Conservation (phyloP, 2,888 invertebrate species). For the Pandemis corylana region DNA sequence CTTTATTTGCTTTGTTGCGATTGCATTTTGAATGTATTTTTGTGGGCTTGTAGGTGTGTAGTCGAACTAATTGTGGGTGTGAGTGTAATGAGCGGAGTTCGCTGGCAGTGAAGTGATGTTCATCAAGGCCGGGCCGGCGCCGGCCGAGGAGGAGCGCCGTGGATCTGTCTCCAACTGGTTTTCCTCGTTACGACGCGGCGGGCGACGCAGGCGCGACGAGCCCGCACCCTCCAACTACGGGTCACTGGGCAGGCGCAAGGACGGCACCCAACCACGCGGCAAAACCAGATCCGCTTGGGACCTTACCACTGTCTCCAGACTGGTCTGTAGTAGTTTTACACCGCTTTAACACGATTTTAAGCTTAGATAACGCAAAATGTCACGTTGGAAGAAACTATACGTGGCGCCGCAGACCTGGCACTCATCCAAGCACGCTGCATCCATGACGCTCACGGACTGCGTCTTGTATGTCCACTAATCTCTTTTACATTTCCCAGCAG, state of each 20-base stretch:
- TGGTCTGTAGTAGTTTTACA: slow-evolving; percentile 78
- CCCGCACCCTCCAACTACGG: slow-evolving; percentile 76
- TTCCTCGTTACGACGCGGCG: slow-evolving; percentile 89
- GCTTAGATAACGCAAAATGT: slow-evolving; percentile 37
- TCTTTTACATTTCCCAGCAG: slow-evolving; percentile 14
- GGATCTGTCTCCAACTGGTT: slow-evolving; percentile 92
- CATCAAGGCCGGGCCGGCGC: slow-evolving; percentile 78
- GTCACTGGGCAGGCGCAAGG: slow-evolving; percentile 81
- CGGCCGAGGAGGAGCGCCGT: slow-evolving; percentile 86
- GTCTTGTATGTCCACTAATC: slow-evolving; percentile 43
- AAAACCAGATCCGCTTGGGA: slow-evolving; percentile 86
- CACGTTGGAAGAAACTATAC: slow-evolving; percentile 43
- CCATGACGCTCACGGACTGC: slow-evolving; percentile 72
- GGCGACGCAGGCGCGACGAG: slow-evolving; percentile 78
- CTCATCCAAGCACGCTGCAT: slow-evolving; percentile 76
- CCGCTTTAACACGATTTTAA: slow-evolving; percentile 18
- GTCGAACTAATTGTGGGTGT: slow-evolving; percentile 58
- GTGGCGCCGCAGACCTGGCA: slow-evolving; percentile 76
- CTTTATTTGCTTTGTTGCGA: slow-evolving; percentile 73
- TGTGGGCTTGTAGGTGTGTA: slow-evolving; percentile 65
- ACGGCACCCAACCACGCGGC: slow-evolving; percentile 74
- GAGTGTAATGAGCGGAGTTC: slow-evolving; percentile 74
- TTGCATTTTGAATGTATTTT: slow-evolving; percentile 59
- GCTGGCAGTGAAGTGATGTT: slow-evolving; percentile 79
- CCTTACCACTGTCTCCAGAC: slow-evolving; percentile 82